Percentiles rank a stretch among this genome's conserved stretches.
These are phyloP conservation scores for Lepilemur septentrionalis DNA, from an alignment of 2,797 vertebrate genomes.

Conservation along the genomic window DNA sequence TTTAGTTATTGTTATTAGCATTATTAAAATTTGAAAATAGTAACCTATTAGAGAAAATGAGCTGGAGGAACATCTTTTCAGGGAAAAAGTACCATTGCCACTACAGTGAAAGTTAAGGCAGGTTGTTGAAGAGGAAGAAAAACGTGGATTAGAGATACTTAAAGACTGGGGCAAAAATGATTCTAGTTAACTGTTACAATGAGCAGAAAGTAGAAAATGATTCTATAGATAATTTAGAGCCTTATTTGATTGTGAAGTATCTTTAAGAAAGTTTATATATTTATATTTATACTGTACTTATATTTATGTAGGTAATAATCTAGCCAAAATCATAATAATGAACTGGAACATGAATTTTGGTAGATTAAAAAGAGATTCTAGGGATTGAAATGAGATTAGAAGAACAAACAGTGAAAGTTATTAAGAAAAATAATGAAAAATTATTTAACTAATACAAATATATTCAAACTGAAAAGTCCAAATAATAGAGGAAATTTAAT, in stretches of 20 bases:
- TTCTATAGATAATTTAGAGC: conserved; percentile 41
- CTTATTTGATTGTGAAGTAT: conserved; percentile 30
- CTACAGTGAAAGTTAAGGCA: neutral
- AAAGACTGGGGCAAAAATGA: neutral
- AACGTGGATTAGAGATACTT: neutral
- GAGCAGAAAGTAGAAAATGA: neutral
- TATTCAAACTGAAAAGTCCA: conserved; percentile 30
- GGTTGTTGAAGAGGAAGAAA: neutral
- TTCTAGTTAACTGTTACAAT: conserved; percentile 35
- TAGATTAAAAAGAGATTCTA: conserved; percentile 46
- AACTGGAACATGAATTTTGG: conserved; percentile 45
- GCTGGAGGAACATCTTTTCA: neutral
- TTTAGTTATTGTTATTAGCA: neutral
- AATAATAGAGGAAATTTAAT: conserved; percentile 26
- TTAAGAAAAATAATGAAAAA: conserved; percentile 56
- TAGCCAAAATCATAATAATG: conserved; percentile 34
- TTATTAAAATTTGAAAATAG: neutral
- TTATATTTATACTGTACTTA: neutral
- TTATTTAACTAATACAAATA: conserved; percentile 50
- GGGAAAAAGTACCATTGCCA: neutral
- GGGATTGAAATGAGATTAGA: conserved; percentile 40
- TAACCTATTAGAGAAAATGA: neutral
- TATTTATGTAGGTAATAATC: conserved; percentile 40
- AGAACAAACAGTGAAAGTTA: conserved; percentile 36
- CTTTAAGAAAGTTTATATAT: conserved; percentile 24